A percentile compares a stretch with the other conserved stretches of the same genome.
Evolutionary conservation across 2,797 vertebrate species (phyloP).

Genomic region (Pseudomugil gertrudae): DNA sequence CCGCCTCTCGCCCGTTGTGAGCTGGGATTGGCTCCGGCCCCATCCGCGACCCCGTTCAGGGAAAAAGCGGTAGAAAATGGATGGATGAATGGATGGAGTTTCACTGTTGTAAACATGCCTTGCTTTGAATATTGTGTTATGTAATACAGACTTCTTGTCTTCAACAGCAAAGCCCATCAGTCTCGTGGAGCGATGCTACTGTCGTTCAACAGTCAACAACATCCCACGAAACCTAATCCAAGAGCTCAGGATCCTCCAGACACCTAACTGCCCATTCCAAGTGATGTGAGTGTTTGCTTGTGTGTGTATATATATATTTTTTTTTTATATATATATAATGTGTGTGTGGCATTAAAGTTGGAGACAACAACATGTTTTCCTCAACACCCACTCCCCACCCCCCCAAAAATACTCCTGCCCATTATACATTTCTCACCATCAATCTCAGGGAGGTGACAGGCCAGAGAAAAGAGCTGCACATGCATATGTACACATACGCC

Average conservation of each 20-base stretch:
- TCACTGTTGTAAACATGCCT: neutral
- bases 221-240: constrained; percentile 76
- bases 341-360: neutral
- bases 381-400: constrained; percentile 29
- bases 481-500: constrained; percentile 65
- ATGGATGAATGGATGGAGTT: no score
- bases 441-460: constrained; percentile 81
- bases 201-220: constrained; percentile 77
- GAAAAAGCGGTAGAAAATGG: no score
- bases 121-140: constrained; percentile 1
- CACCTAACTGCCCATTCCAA: constrained; percentile 87
- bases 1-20: no score
- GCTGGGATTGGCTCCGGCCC: no score
- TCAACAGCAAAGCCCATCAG: constrained; percentile 83
- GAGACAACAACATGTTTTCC: constrained; percentile 29
- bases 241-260: constrained; percentile 83
- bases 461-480: constrained; percentile 74
- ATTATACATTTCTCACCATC: constrained; percentile 83
- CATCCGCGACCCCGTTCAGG: no score
- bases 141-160: constrained; percentile 7
- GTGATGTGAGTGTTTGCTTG: constrained; percentile 82
- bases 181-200: constrained; percentile 85
- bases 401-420: constrained; percentile 59
- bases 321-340: neutral
- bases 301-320: neutral